phyloP scores from a whole-genome alignment of 2,113 vertebrate species.

The Myiopsitta monachus region DNA sequence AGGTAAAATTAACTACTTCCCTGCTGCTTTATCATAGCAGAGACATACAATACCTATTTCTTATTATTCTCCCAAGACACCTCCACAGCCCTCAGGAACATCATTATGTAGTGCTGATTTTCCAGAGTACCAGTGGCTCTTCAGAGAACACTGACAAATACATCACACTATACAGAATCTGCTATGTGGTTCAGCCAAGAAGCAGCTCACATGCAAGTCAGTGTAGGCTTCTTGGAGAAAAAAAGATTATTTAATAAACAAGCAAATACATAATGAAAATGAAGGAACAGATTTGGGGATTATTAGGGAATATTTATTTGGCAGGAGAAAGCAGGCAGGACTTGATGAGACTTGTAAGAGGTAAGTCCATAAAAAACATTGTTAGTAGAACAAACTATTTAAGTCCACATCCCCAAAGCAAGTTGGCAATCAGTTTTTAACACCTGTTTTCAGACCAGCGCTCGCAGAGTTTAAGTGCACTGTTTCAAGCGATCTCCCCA shows the following conservation, averaged over 20 bases:
- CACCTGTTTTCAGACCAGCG: neutral
- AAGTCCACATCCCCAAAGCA: neutral
- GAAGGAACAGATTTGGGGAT: neutral
- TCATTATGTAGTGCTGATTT: neutral
- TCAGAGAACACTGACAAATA: neutral
- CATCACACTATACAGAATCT: neutral
- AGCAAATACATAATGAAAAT: neutral
- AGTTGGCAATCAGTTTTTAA: neutral
- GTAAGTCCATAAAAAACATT: neutral
- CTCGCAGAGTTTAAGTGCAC: neutral
- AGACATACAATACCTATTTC: neutral
- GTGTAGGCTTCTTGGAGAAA: neutral
- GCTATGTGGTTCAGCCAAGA: neutral
- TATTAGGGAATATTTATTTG: constrained; percentile 18
- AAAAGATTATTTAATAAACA: neutral
- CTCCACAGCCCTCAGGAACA: neutral
- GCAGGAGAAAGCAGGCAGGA: neutral
- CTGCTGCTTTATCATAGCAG: neutral
- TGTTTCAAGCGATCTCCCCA: neutral
- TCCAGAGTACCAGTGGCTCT: neutral
- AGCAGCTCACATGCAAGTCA: neutral
- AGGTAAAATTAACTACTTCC: neutral
- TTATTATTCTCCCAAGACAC: neutral
- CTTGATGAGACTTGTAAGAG: neutral
- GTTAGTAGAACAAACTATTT: neutral